Base-by-base conservation (phyloP, 2,797 vertebrate species). In the Yasuhikotakia modesta region DNA sequence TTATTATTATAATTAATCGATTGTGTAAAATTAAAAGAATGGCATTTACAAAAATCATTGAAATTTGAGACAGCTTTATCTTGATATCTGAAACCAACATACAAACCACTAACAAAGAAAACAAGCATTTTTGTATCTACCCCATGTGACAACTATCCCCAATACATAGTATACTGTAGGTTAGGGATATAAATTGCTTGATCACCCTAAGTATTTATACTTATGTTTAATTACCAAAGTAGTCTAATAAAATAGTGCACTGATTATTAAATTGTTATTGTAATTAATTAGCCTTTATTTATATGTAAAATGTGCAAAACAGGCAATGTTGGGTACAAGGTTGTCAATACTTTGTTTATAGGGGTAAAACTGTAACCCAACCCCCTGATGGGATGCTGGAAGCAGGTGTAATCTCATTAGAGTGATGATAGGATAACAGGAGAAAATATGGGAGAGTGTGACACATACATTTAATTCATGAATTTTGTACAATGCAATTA, bases 361-460 rank as follows among this genome's bases (percentile, higher is more conserved):
- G 27, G 39, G 2, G 1, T 50, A 19, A 43, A 61, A 70, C 43
- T 39, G 55, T 61, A 60, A 69, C 66, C 66, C 43, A 77, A 16
- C 12, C 45, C 68, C 66, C 68, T 30, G 61, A 61, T 50, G 66
- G 43, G 66, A 70, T 61, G 22, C 27, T 58, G 24, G n/a, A 58
- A 60, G 39, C 48, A 22, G 30, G 55, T 32, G 43, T 63, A 39
- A 61, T 69, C 65, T 46, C 17, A 52, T 77, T 69, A 73, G n/a
- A 10, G 45, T 24, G 21, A 77, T 69, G 53, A 30, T 7, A 11
- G n/a, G 27, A 61, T 32, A 32, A 43, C 12, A 77, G 11, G 27
- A 67, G 16, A 32, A 32, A 57, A 22, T 27, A 11, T n/a, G n/a
- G 5, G 30, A 39, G 60, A 35, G 45, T 1, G 52, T 48, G n/a